These are phyloP conservation scores for Prunella fulvescens DNA, from an alignment of 2,113 vertebrate genomes.

Conservation along the genomic window DNA sequence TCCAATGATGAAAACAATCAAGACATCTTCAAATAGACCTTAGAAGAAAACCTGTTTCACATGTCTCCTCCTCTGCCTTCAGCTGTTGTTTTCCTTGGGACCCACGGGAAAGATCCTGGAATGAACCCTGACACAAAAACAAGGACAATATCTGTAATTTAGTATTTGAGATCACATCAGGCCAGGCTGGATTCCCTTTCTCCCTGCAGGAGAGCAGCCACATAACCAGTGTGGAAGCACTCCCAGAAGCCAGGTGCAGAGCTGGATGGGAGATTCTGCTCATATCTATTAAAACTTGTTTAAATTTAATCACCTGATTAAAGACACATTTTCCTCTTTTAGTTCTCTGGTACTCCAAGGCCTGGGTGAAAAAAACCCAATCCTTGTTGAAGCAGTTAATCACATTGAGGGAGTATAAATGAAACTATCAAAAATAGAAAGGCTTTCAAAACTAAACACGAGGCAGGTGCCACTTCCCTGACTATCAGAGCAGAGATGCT, in stretches of 20 bases:
- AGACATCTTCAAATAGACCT: not conserved
- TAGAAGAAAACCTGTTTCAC: not conserved
- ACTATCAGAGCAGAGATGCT: not conserved
- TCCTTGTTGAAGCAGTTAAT: constrained; percentile 1
- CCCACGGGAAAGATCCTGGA: rapidly evolving
- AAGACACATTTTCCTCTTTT: not conserved
- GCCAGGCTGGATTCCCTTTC: not conserved
- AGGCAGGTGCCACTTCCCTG: not conserved
- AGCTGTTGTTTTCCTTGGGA: not conserved
- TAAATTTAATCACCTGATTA: not conserved
- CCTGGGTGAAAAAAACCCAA: not conserved
- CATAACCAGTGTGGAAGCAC: rapidly evolving
- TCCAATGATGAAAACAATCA: not conserved
- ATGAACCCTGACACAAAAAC: not conserved
- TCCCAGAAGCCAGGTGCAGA: not conserved
- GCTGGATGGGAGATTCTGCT: not conserved
- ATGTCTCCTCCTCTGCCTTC: not conserved
- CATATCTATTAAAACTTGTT: not conserved
- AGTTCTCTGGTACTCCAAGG: not conserved
- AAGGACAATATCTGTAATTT: not conserved
- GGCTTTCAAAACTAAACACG: not conserved
- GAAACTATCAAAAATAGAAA: constrained; percentile 41
- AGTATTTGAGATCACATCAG: not conserved
- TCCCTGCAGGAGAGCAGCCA: not conserved
- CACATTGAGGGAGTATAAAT: not conserved